Base-by-base conservation (phyloP, 2,888 invertebrate species). In the Reticulitermes lucifugus region DNA sequence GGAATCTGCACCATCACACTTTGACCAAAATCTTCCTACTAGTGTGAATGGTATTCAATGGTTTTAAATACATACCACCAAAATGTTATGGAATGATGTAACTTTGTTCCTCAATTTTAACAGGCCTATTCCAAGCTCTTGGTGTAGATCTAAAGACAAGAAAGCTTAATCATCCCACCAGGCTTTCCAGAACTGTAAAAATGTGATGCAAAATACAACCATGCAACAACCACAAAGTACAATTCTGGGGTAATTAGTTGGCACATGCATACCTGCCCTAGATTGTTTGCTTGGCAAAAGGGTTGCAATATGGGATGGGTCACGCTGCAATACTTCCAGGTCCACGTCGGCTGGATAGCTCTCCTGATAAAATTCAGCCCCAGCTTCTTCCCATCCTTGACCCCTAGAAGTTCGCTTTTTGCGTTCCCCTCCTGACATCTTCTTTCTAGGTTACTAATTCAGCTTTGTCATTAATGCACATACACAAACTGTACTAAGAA, bases 321-420 rank as follows among this genome's bases (percentile, higher is more conserved):
- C 96, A 87, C 94, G 92, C 88, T 94, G 93, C 88, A 96, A 92
- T 0, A 94, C 93, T 88, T 96, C 94, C 87, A 89, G 85, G 85
- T 96, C 95, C 87, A 94, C 94, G 3, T 92, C 93, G 0, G 94
- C 94, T 10, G 96, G 96, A 91, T 96, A 97, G 88, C 95, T 93
- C 90, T 96, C 96, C 90, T 96, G 96, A 91, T 96, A 96, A 91
- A 96, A 96, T 91, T 96, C 96, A 2, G 94, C 94, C 0, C 96
- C 96, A 7, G 96, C 96, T 89, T 96, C 96, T 91, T 96, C 96
- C 96, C 96, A 96, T 22, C 96, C 94, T 88, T 94, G 93, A 6
- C 93, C 92, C 87, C 92, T 92, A 86, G 92, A 92, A 71, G 91
- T 90, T 85, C 92, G 91, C 88, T 93, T 94, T 87, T 92, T 92